Evolutionary conservation across 2,888 invertebrate genomes (phyloP), one percentile per base, ranked within the genome.

Genomic region (Lasius platythorax): DNA sequence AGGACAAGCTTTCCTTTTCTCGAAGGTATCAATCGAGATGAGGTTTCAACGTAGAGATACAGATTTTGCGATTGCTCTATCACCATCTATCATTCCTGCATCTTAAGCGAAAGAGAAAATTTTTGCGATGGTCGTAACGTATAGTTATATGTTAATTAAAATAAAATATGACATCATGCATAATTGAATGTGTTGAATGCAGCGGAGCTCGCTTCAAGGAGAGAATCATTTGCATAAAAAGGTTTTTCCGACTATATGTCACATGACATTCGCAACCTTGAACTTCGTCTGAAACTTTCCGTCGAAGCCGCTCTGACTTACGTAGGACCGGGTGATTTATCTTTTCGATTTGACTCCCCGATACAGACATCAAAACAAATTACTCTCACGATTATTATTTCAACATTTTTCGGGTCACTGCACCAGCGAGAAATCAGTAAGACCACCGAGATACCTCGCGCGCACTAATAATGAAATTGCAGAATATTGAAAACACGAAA

Each of bases 201-300:
- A 15, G 6, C 6, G 6, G 43, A 58, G 40, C n/a, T 73, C 23
- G 15, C 15, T 0, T 50, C 12, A 40, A 46, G 33, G 15, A 23
- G 8, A 37, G 12, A 61, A 33, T 23, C 28, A 79, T 72, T 73
- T 72, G 58, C 30, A 12, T 61, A 15, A 46, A 23, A 81, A 12
- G 1, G 9, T 15, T 73, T 61, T 61, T 9, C 15, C 43, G 23
- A 58, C 58, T 23, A 23, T 33, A 61, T 72, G 9, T 37, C 30
- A 5, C 63, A 11, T 23, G 23, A 23, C 28, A 64, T 43, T 67
- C 46, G 12, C 6, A 64, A 53, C 81, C 84, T 84, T 81, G 88
- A 89, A 88, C 79, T 82, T 72, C n/a, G 56, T 67, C 37, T 37
- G 40, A 50, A 70, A 78, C 67, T 67, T 53, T 67, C 15, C 58